Conservation (phyloP, 2,797 vertebrate genomes). For the Rhynchotus rufescens region DNA sequence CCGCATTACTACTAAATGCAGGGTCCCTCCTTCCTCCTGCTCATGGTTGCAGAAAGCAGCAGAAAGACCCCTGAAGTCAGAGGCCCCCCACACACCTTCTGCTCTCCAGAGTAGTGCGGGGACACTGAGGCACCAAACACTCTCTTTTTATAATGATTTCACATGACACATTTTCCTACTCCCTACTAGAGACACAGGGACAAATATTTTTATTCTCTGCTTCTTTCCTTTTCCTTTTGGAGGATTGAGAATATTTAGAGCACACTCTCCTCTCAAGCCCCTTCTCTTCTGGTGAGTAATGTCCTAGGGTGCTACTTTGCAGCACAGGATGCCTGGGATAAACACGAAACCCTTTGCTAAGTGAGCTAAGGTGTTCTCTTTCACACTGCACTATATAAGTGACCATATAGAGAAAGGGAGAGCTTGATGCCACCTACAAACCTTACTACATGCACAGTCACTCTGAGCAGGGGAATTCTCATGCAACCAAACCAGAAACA, state of each 20-base stretch:
- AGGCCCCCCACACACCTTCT: fast-evolving
- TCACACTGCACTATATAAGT: background rate
- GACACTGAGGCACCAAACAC: background rate
- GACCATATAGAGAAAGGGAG: background rate
- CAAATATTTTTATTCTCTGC: background rate
- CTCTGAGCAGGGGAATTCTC: no score
- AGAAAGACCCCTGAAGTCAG: fast-evolving
- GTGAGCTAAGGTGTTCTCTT: background rate
- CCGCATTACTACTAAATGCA: background rate
- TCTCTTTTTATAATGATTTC: background rate
- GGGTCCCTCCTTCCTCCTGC: background rate
- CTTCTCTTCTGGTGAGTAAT: background rate
- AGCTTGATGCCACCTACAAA: background rate
- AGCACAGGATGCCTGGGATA: background rate
- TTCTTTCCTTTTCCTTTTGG: no score
- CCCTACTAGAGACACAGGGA: background rate
- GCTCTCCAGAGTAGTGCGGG: background rate
- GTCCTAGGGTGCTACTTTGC: background rate
- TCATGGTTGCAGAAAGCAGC: background rate
- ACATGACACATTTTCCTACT: background rate
- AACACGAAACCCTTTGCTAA: background rate
- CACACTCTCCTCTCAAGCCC: background rate
- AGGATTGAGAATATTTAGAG: background rate
- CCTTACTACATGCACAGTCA: background rate
- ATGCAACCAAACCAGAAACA: background rate